Percentiles rank a stretch among this genome's conserved stretches.
These are phyloP conservation scores for Phyllotreta cruciferae DNA, from an alignment of 2,888 invertebrate species.

Conservation along the genomic window DNA sequence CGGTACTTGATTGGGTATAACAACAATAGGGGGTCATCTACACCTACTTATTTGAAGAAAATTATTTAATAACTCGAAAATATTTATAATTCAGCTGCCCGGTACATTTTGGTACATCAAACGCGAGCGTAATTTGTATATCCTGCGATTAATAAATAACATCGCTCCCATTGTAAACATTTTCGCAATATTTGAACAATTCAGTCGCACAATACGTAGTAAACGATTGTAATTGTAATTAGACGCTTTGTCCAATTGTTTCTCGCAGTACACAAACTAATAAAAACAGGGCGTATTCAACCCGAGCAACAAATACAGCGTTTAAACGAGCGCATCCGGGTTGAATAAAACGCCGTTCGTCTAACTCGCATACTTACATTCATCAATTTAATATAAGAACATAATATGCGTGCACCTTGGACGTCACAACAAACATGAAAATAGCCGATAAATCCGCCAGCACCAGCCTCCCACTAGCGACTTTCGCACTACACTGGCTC, in stretches of 20 bases:
- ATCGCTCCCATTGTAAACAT: no score
- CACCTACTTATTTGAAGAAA: no score
- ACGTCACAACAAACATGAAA: conserved; percentile 41
- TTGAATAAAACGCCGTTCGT: neutral
- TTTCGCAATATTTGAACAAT: no score
- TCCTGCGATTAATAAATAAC: no score
- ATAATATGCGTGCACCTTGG: conserved; percentile 41
- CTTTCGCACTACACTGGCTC: conserved; percentile 38
- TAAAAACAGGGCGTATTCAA: conserved; percentile 16
- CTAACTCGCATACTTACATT: conserved; percentile 47
- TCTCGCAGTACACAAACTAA: conserved; percentile 3
- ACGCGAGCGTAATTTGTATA: no score
- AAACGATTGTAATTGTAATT: neutral
- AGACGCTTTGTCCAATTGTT: conserved; percentile 2
- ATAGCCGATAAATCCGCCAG: conserved; percentile 33
- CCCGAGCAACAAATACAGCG: neutral
- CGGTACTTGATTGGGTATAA: no score
- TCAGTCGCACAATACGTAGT: no score
- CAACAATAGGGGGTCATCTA: no score
- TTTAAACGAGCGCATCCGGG: conserved; percentile 8
- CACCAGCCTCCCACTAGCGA: conserved; percentile 23
- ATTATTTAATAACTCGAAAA: neutral
- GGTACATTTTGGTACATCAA: neutral
- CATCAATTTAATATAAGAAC: conserved; percentile 49
- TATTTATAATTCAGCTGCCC: neutral